Percentiles rank a stretch among this genome's conserved stretches.
phyloP scores from a whole-genome alignment of 1,140 invertebrate genomes.

The Rhagoletis zephyria region DNA sequence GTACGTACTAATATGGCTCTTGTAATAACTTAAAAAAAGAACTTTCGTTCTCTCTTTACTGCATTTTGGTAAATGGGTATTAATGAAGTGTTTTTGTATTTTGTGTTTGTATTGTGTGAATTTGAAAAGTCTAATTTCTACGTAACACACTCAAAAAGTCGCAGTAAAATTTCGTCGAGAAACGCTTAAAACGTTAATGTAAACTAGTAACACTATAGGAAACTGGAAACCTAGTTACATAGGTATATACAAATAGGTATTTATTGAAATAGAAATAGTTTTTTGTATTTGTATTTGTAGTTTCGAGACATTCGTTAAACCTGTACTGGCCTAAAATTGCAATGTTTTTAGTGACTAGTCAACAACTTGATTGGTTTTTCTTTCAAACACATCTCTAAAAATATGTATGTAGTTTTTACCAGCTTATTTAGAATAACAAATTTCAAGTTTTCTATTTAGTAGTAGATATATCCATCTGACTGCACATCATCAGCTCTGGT shows the following conservation, averaged over 20 bases:
- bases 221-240: slow-evolving; percentile 32
- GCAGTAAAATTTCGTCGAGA: not conserved
- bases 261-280: not conserved
- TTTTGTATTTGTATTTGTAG: not conserved
- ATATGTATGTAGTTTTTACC: not conserved
- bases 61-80: no score
- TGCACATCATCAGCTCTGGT: not conserved
- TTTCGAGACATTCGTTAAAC: not conserved
- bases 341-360: not conserved
- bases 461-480: not conserved
- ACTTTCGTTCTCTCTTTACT: no score
- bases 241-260: not conserved
- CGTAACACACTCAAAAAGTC: not conserved
- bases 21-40: no score
- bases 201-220: slow-evolving; percentile 4
- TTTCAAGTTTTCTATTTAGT: not conserved
- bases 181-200: not conserved
- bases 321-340: not conserved
- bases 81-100: not conserved
- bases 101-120: not conserved
- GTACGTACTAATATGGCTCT: no score
- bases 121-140: not conserved
- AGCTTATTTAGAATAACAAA: not conserved
- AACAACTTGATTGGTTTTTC: not conserved
- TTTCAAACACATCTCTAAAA: not conserved